Base-by-base conservation (phyloP, 2,113 vertebrate genomes). In the Rhinolophus ferrumequinum region DNA sequence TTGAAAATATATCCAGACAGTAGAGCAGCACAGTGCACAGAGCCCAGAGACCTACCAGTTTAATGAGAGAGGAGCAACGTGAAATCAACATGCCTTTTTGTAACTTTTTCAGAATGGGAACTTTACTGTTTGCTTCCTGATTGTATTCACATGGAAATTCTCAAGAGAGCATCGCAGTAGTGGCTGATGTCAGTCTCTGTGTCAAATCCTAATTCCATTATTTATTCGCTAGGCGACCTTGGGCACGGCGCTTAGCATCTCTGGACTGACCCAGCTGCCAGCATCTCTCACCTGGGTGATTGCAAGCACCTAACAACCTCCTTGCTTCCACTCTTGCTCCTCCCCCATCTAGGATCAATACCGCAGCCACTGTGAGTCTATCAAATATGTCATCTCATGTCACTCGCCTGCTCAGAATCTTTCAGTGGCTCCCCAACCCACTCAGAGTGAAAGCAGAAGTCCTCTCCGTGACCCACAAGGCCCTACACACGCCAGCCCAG, bases 371-470 rank as follows among this genome's bases (percentile, higher is more conserved):
- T 30, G 16, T 19, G 22, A 22, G 7, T 44, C 62, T 86, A 52
- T 82, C 30, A 26, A 83, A 33, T 16, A 15, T 67, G 26, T 35
- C 50, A 69, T 54, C 85, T 94, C 16, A 4, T 4, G 64, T n/a
- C 50, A 21, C 5, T 73, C 9, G 9, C 81, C 60, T 47, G 52
- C 58, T 41, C 10, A 33, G 16, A 58, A 26, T 6, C 12, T 26
- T 24, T 14, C 24, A 10, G 35, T n/a, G 90, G 54, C 52, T 91
- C 52, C 67, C 93, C 18, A 28, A 21, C 28, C 60, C 60, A 73
- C 62, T 50, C 47, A 33, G 30, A 90, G 75, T 44, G 47, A 79
- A 79, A 95, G 88, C 84, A 87, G 56, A 93, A 56, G 28, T 50
- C 67, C 33, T 38, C 3, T 1, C 1, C 50, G 50, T 41, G 69